Conservation (phyloP, 2,113 vertebrate genomes). For the Phodopus roborovskii region DNA sequence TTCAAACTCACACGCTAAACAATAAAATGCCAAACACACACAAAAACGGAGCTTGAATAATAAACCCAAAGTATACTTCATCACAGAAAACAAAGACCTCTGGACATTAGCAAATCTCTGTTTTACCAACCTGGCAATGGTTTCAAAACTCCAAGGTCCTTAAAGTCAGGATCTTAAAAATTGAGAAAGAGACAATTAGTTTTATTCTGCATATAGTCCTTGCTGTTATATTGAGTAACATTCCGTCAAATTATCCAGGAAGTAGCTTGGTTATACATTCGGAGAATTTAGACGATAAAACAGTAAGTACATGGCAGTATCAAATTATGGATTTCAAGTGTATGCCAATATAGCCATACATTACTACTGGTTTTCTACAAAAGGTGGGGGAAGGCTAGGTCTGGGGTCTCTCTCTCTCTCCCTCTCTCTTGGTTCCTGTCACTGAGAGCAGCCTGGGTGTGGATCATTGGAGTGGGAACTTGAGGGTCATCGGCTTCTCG, state of each 20-base stretch:
- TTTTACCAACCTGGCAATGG: slow-evolving; percentile 97
- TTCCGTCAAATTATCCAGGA: background rate
- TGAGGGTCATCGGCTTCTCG: no score
- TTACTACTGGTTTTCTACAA: background rate
- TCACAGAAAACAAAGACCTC: slow-evolving; percentile 74
- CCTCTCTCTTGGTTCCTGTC: no score
- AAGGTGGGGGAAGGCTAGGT: background rate
- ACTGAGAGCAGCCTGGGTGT: no score
- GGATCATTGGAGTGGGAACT: no score
- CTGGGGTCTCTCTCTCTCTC: no score
- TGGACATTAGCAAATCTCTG: slow-evolving; percentile 74
- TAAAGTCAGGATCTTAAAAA: slow-evolving; percentile 98
- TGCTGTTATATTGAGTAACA: slow-evolving; percentile 20
- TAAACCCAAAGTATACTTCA: slow-evolving; percentile 81
- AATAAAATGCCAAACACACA: slow-evolving; percentile 82
- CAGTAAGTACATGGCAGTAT: background rate
- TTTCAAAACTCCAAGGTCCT: slow-evolving; percentile 96
- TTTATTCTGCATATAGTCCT: slow-evolving; percentile 48
- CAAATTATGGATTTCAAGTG: background rate
- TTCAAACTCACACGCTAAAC: slow-evolving; percentile 97
- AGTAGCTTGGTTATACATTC: background rate
- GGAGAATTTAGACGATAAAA: background rate
- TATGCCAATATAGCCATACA: background rate
- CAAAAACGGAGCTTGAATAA: slow-evolving; percentile 84
- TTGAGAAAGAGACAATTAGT: slow-evolving; percentile 85